phyloP scores from a whole-genome alignment of 2,888 invertebrate species.

The Trissonchulus latispiculum region DNA sequence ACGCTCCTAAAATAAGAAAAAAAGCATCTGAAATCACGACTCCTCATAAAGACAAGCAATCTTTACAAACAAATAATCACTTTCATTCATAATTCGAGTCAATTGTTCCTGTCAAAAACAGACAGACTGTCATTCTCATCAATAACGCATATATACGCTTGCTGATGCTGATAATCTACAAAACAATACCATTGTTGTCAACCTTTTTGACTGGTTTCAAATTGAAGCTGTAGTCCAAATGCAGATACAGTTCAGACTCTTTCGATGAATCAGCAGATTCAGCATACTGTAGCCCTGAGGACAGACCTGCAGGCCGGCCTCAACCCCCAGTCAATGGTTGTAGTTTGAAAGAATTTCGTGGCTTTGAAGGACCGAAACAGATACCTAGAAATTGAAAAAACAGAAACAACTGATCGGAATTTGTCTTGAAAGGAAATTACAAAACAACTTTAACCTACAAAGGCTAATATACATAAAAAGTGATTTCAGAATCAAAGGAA shows the following conservation, averaged over 20 bases:
- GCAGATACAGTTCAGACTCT: constrained; percentile 97
- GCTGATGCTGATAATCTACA: no score
- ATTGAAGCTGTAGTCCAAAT: constrained; percentile 99
- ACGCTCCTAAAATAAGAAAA: constrained; percentile 56
- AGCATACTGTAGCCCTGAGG: constrained; percentile 99
- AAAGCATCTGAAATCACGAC: background rate
- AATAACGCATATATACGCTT: no score
- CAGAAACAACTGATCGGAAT: no score
- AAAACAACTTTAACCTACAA: no score
- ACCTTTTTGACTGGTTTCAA: constrained; percentile 94
- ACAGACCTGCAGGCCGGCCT: constrained; percentile 91
- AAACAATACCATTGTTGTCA: constrained; percentile 87
- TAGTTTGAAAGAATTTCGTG: constrained; percentile 99
- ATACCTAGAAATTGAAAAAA: constrained; percentile 54
- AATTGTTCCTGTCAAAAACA: no score
- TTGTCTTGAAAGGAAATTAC: no score
- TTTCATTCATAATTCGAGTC: no score
- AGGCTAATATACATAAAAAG: no score
- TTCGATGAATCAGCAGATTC: constrained; percentile 93
- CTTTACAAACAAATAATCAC: no score
- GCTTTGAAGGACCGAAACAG: constrained; percentile 97
- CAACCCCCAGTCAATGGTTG: constrained; percentile 98
- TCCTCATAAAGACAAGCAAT: no score
- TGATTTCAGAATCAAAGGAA: no score
- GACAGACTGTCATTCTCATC: no score